phyloP scores from a whole-genome alignment of 2,888 invertebrate genomes.

The Dolomedes plantarius region DNA sequence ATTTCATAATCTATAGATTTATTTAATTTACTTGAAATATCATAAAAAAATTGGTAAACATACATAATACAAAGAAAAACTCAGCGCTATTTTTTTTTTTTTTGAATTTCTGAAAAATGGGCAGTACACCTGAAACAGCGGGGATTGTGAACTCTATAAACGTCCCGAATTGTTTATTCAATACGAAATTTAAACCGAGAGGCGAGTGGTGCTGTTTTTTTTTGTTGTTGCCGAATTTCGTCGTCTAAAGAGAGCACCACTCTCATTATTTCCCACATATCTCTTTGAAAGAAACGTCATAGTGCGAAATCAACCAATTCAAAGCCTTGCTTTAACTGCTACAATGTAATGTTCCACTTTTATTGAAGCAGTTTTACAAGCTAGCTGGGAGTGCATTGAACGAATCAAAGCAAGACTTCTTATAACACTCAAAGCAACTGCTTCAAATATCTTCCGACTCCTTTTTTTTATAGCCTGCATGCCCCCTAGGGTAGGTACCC shows the following conservation, averaged over 20 bases:
- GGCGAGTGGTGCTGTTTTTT: too few relatives aligned
- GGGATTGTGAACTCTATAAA: too few relatives aligned
- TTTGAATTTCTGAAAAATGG: too few relatives aligned
- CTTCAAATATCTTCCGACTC: not conserved
- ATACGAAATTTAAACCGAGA: too few relatives aligned
- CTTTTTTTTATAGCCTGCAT: not conserved
- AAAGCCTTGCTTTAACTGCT: not conserved
- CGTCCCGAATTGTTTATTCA: too few relatives aligned
- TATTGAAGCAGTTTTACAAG: conserved; percentile 4
- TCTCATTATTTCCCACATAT: not conserved
- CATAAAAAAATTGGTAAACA: too few relatives aligned
- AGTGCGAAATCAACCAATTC: not conserved
- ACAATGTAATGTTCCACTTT: not conserved
- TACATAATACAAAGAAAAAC: too few relatives aligned
- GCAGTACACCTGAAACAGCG: too few relatives aligned
- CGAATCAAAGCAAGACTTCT: not conserved
- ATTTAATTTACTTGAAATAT: too few relatives aligned
- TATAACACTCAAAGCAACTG: not conserved
- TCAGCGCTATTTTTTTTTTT: too few relatives aligned
- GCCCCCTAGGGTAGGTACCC: not conserved
- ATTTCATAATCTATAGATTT: too few relatives aligned
- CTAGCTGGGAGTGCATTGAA: not conserved
- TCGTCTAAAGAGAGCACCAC: not conserved
- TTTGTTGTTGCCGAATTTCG: too few relatives aligned
- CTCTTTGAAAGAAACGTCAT: not conserved